Conservation (phyloP, 2,797 vertebrate species). For the Monodelphis domestica region DNA sequence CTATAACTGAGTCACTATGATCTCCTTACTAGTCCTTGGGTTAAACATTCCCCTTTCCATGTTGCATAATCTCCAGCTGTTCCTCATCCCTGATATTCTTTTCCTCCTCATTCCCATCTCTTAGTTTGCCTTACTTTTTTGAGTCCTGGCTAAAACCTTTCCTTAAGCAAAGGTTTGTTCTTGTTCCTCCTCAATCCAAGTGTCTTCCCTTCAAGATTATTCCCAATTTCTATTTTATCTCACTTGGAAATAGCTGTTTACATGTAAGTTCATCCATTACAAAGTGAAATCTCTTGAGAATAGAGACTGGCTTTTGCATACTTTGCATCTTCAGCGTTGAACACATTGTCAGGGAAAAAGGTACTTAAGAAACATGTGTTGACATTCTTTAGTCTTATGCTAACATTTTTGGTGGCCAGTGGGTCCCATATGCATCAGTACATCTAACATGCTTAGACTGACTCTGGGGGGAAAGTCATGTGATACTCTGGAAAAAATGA, state of each 20-base stretch:
- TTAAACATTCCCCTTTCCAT: too few relatives aligned
- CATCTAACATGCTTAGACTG: background rate
- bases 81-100: background rate
- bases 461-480: background rate
- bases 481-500: background rate
- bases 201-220: background rate
- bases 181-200: background rate
- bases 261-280: background rate
- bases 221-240: background rate
- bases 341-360: background rate
- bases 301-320: background rate
- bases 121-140: background rate
- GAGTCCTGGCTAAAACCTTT: background rate
- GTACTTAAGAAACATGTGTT: background rate
- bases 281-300: background rate
- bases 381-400: background rate
- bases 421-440: background rate
- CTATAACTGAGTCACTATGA: background rate
- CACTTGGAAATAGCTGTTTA: background rate
- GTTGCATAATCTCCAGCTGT: background rate
- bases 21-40: background rate
- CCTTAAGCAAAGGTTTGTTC: background rate
- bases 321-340: background rate
- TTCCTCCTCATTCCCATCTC: background rate
- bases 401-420: background rate